Evolutionary conservation across 30 jellyfish, hydroid and myxozoan genomes (phyloP).

Genomic region (Aurelia aurita): DNA sequence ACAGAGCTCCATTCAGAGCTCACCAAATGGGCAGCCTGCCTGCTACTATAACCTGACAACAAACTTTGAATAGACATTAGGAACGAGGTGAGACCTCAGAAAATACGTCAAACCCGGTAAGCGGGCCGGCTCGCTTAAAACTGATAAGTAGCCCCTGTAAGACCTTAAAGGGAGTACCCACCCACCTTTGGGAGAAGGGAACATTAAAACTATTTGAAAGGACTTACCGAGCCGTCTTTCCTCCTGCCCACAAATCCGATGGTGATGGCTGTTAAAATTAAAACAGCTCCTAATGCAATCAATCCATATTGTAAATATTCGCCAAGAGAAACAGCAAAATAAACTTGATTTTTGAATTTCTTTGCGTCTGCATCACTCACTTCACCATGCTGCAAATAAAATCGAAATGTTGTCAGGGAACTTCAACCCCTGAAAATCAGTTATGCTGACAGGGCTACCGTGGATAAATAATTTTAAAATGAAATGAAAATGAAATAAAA

Average conservation of each 20-base stretch:
- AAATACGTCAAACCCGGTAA: no score
- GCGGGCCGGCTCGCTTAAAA: no score
- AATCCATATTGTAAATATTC: constrained; percentile 73
- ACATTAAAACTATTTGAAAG: background rate
- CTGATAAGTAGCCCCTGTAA: no score
- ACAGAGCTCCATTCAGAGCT: no score
- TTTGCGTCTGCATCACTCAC: constrained; percentile 89
- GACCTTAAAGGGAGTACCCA: background rate
- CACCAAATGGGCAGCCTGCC: no score
- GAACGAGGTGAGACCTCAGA: no score
- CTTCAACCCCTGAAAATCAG: no score
- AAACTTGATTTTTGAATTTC: constrained; percentile 80
- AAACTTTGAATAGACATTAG: no score
- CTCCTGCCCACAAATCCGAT: constrained; percentile 43
- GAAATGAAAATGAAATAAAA: no score
- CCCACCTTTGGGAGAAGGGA: background rate
- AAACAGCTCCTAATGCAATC: constrained; percentile 81
- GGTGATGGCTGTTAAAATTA: constrained; percentile 56
- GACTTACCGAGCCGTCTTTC: constrained; percentile 41
- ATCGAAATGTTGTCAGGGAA: background rate
- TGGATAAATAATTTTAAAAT: no score
- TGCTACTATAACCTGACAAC: no score
- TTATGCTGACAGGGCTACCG: no score
- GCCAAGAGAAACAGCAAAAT: constrained; percentile 53
- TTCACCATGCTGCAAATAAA: constrained; percentile 68